Percentiles rank a stretch among this genome's conserved stretches.
phyloP scores from a whole-genome alignment of 2,888 invertebrate species.

The Microplitis deprimator region DNA sequence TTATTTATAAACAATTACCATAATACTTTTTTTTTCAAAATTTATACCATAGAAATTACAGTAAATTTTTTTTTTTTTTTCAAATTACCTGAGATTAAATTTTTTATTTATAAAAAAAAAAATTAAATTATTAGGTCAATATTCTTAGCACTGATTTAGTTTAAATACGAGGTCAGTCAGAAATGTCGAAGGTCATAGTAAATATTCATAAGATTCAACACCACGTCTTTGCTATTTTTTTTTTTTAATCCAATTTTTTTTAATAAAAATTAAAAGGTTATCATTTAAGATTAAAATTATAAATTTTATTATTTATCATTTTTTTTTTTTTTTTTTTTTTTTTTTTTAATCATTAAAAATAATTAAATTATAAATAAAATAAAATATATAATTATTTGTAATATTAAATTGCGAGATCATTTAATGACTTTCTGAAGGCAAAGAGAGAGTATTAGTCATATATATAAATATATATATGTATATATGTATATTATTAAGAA shows the following conservation, averaged over 20 bases:
- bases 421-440: neutral
- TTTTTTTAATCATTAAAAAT: no score
- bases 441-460: neutral
- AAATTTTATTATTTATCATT: no score
- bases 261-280: no score
- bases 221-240: slow-evolving; percentile 72
- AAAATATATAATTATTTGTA: neutral
- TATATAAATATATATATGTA: neutral
- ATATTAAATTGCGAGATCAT: neutral
- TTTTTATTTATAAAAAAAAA: slow-evolving; percentile 14
- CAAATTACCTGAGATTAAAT: neutral
- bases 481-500: neutral
- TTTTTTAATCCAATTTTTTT: no score
- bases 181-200: slow-evolving; percentile 28
- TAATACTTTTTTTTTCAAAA: neutral
- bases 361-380: no score
- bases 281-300: no score
- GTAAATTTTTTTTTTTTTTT: no score
- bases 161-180: neutral
- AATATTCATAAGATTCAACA: slow-evolving; percentile 60
- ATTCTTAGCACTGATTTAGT: slow-evolving; percentile 21
- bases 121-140: slow-evolving; percentile 8
- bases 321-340: no score
- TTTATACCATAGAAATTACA: neutral
- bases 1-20: neutral